phyloP scores from a whole-genome alignment of 2,797 vertebrate genomes.

The Galagoides demidoff region DNA sequence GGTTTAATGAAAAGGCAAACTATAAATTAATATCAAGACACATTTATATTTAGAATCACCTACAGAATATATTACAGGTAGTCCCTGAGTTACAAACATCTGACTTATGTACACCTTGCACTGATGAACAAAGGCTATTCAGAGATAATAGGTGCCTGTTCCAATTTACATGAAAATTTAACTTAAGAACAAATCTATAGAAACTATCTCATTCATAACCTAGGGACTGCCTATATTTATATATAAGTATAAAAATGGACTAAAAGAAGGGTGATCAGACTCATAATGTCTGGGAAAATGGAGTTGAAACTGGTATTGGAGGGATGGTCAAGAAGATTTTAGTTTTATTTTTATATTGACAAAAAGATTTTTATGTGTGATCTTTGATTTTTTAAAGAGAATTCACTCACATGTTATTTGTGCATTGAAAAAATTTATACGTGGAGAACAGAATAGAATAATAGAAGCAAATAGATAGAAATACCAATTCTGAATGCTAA shows the following conservation, averaged over 20 bases:
- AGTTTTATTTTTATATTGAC: constrained; percentile 50
- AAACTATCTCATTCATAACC: no score
- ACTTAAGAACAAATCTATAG: no score
- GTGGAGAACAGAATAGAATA: constrained; percentile 24
- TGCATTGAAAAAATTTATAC: not conserved
- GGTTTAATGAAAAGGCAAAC: not conserved
- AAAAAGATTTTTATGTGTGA: constrained; percentile 41
- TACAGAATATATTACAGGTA: not conserved
- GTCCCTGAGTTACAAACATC: no score
- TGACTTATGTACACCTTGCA: no score
- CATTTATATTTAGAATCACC: constrained; percentile 49
- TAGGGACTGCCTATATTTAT: not conserved
- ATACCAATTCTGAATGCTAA: not conserved
- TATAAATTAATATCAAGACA: constrained; percentile 42
- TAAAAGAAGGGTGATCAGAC: not conserved
- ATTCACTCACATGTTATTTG: not conserved
- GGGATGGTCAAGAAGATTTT: not conserved
- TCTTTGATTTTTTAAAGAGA: not conserved
- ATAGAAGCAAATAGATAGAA: not conserved
- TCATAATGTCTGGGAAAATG: not conserved
- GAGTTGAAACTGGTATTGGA: not conserved
- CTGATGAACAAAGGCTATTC: no score
- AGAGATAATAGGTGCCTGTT: no score
- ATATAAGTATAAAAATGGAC: constrained; percentile 39
- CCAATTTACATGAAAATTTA: no score